These are phyloP conservation scores for Nasalis larvatus DNA, from an alignment of 2,113 vertebrate species.

Conservation along the genomic window DNA sequence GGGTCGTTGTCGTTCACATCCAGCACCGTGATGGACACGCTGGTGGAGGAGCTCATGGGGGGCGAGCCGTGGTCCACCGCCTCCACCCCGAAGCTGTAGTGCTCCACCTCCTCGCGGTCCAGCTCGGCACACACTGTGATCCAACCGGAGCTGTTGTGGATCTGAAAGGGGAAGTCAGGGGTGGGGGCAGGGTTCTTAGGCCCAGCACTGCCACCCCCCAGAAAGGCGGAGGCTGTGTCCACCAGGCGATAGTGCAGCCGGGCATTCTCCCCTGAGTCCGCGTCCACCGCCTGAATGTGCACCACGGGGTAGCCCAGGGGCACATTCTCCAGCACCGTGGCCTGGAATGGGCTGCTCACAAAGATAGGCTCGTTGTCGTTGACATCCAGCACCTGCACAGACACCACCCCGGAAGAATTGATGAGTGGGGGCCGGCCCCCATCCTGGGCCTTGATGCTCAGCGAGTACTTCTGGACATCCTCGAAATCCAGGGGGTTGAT, in stretches of 20 bases:
- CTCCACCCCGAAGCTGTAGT: slow-evolving; percentile 95
- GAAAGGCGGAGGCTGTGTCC: slow-evolving; percentile 69
- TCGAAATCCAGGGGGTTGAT: slow-evolving; percentile 97
- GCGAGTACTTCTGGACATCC: slow-evolving; percentile 92
- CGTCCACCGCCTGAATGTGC: slow-evolving; percentile 96
- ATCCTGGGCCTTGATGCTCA: slow-evolving; percentile 97
- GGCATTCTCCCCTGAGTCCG: slow-evolving; percentile 94
- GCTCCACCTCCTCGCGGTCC: slow-evolving; percentile 93
- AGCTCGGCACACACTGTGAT: slow-evolving; percentile 91
- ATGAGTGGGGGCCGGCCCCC: slow-evolving; percentile 96
- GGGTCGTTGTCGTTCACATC: slow-evolving; percentile 97
- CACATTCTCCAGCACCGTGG: slow-evolving; percentile 94
- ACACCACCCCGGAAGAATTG: slow-evolving; percentile 94
- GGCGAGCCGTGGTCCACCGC: slow-evolving; percentile 93
- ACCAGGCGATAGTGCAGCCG: slow-evolving; percentile 93
- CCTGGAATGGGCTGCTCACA: slow-evolving; percentile 98
- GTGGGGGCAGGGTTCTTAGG: neutral
- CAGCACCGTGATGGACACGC: slow-evolving; percentile 93
- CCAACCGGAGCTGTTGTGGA: slow-evolving; percentile 98
- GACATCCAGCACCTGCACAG: slow-evolving; percentile 94
- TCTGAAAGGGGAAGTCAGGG: slow-evolving; percentile 90
- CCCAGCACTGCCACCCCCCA: neutral
- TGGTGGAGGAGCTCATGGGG: slow-evolving; percentile 94
- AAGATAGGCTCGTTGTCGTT: slow-evolving; percentile 98
- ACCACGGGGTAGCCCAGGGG: slow-evolving; percentile 93